Conservation (phyloP, 2,888 invertebrate species). For the Cistogaster globosa region DNA sequence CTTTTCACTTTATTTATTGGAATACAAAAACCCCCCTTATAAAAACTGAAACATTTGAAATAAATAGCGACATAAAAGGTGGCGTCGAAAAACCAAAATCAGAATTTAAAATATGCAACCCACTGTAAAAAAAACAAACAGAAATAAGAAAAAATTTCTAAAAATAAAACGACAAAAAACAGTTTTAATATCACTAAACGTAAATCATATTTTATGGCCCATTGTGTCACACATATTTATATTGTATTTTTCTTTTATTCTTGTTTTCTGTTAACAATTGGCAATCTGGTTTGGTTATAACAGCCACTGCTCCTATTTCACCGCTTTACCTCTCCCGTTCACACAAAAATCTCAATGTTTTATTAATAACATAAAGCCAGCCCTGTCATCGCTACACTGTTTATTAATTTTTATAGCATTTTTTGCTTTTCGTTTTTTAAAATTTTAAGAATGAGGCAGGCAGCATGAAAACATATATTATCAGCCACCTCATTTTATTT, state of each 20-base stretch:
- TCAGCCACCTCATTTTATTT: background rate
- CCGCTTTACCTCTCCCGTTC: background rate
- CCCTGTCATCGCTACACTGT: constrained; percentile 48
- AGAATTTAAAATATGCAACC: constrained; percentile 72
- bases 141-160: constrained; percentile 57
- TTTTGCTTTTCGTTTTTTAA: constrained; percentile 2
- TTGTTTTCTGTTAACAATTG: constrained; percentile 45
- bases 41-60: constrained; percentile 40
- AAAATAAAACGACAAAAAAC: constrained; percentile 47
- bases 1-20: constrained; percentile 6
- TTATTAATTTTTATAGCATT: constrained; percentile 51
- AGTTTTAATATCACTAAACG: constrained; percentile 79
- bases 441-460: too few species aligned
- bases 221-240: constrained; percentile 71
- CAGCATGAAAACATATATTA: background rate
- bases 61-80: too few species aligned
- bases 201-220: constrained; percentile 81
- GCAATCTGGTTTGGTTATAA: constrained; percentile 57
- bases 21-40: constrained; percentile 33
- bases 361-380: constrained; percentile 30
- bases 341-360: background rate
- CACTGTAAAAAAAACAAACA: constrained; percentile 33
- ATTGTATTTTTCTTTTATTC: constrained; percentile 21
- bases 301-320: constrained; percentile 27
- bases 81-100: constrained; percentile 63